phyloP scores from a whole-genome alignment of 1,140 invertebrate species.

The Eumeta japonica region DNA sequence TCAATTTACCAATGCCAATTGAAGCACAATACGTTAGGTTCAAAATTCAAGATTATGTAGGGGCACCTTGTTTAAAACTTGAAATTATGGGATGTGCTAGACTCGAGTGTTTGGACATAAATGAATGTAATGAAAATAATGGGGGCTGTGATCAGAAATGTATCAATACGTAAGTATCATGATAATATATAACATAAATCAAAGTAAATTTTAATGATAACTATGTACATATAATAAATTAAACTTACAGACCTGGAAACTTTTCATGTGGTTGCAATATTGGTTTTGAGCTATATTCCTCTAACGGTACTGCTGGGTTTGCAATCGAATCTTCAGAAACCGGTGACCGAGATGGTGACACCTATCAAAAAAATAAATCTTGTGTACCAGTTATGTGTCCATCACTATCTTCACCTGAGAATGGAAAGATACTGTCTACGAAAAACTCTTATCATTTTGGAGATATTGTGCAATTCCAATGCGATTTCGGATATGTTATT shows the following conservation, averaged over 20 bases:
- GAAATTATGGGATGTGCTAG: slow-evolving; percentile 93
- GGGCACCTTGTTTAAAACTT: slow-evolving; percentile 84
- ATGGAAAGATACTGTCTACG: slow-evolving; percentile 84
- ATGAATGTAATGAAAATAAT: slow-evolving; percentile 87
- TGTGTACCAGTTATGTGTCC: slow-evolving; percentile 93
- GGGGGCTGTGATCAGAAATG: slow-evolving; percentile 94
- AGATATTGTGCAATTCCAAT: slow-evolving; percentile 88
- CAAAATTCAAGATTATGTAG: slow-evolving; percentile 85
- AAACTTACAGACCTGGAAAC: slow-evolving; percentile 67
- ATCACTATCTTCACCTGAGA: slow-evolving; percentile 74
- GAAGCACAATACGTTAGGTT: slow-evolving; percentile 88
- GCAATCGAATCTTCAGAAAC: slow-evolving; percentile 78
- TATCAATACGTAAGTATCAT: slow-evolving; percentile 69
- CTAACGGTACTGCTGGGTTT: slow-evolving; percentile 91
- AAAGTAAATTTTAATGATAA: not conserved
- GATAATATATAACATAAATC: not conserved
- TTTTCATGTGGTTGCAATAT: slow-evolving; percentile 88
- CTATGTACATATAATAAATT: not conserved
- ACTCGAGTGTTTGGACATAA: slow-evolving; percentile 87
- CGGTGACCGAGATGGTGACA: slow-evolving; percentile 83
- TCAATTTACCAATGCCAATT: slow-evolving; percentile 87
- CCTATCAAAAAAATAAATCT: slow-evolving; percentile 90
- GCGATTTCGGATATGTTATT: slow-evolving; percentile 93
- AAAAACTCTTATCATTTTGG: slow-evolving; percentile 84
- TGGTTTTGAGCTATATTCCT: slow-evolving; percentile 86